phyloP scores from a whole-genome alignment of 2,113 vertebrate species.

The Accipiter cooperii region DNA sequence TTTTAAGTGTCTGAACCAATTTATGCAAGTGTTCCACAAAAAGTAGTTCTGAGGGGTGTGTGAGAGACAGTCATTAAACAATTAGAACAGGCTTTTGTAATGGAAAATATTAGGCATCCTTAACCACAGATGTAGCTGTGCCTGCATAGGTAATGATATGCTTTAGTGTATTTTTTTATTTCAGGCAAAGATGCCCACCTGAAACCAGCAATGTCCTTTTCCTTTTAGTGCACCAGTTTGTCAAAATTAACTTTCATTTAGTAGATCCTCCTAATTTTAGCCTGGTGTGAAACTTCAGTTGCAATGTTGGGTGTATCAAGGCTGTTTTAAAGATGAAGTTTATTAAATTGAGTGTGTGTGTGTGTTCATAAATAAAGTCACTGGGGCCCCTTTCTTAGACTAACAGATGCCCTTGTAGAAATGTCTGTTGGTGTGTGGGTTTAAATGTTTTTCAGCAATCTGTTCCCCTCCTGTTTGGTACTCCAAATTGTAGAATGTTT shows the following conservation, averaged over 20 bases:
- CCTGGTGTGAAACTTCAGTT: neutral
- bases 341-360: neutral
- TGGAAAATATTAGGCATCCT: slow-evolving; percentile 8
- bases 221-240: neutral
- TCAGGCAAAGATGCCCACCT: neutral
- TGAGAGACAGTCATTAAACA: neutral
- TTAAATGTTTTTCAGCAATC: neutral
- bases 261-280: neutral
- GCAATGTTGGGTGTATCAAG: neutral
- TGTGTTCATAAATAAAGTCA: neutral
- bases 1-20: neutral
- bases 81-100: neutral
- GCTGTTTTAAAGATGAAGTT: neutral
- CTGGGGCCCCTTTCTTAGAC: neutral
- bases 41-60: neutral
- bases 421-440: neutral
- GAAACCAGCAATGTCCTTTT: neutral
- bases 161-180: neutral
- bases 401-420: neutral
- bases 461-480: rapidly evolving
- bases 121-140: neutral
- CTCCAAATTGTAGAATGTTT: neutral
- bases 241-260: neutral
- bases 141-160: neutral
- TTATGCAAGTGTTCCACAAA: neutral